Evolutionary conservation across 2,888 invertebrate genomes (phyloP), one percentile per base, ranked within the genome.

Genomic region (Drosophila putrida): DNA sequence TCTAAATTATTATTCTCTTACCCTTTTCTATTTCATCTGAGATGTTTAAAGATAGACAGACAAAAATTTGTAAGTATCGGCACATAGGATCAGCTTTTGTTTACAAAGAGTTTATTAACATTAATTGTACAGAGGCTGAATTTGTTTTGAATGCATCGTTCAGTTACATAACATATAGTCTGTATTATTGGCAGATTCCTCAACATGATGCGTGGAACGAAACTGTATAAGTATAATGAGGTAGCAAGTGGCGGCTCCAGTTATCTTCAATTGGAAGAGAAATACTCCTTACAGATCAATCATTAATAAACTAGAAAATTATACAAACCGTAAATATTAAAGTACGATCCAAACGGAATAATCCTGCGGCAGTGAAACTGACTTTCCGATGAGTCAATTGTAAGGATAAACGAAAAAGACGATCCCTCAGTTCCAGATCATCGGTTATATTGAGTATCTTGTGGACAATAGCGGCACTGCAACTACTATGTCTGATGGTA

Each of bases 151-250:
- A 38, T 4, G 4, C 10, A 11, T 39, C 27, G n/a, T 36, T 28
- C 5, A 47, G 9, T 39, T 58, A 41, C 11, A 15, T 20, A 13
- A 41, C 11, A 15, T 20, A 13, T 46, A 64, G 33, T 63, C 54
- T 2, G 67, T 85, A 8, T 9, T 46, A 49, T 71, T 85, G 4
- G 11, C 15, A 6, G 13, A 25, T 11, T 80, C 88, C 0, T 85
- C 88, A 27, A 80, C 39, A 28, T 85, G 88, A 60, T 88, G 75
- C 6, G 88, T 80, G 4, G 88, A 75, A 0, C 92, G 90, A 65
- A 93, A 92, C 72, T 93, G 93, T 27, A 92, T 82, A 0, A 93
- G 79, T 46, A 93, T 92, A 8, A 93, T 92, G 15, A 93, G 88
- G 67, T 93, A 93, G 63, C 92, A 92, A n/a, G 92, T 91, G 13